Evolutionary conservation across 1,140 invertebrate species (phyloP).

Genomic region (Pachypsylla venusta): DNA sequence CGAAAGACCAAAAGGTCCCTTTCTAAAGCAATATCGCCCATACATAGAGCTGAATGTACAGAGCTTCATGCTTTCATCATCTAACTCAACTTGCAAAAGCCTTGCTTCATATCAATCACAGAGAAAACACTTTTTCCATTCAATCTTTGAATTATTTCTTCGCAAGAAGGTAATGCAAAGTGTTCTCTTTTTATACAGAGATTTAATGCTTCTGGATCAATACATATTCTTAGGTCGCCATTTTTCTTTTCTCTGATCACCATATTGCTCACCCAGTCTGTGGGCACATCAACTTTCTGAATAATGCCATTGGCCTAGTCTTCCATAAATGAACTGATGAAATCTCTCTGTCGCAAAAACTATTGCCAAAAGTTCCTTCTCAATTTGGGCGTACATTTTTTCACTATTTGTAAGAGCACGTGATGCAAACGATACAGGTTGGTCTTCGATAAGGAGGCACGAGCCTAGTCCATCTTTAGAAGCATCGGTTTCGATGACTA

Average conservation of each 20-base stretch:
- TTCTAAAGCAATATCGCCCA: conserved; percentile 26
- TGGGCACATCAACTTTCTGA: background rate
- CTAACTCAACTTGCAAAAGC: conserved; percentile 17
- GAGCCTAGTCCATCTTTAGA: conserved; percentile 29
- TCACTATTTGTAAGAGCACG: conserved; percentile 27
- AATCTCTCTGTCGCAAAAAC: conserved; percentile 27
- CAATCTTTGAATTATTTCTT: conserved; percentile 29
- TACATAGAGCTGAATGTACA: conserved; percentile 17
- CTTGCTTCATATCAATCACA: conserved; percentile 18
- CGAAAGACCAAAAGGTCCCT: conserved; percentile 27
- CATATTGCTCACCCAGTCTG: conserved; percentile 27
- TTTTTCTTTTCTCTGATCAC: conserved; percentile 29
- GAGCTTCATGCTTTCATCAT: background rate
- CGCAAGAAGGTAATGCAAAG: conserved; percentile 30
- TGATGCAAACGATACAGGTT: conserved; percentile 21
- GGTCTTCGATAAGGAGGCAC: conserved; percentile 30
- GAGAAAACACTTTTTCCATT: conserved; percentile 20
- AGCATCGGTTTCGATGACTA: conserved; percentile 29
- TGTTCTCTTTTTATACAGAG: conserved; percentile 29
- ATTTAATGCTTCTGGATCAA: conserved; percentile 30
- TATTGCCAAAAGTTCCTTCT: conserved; percentile 31
- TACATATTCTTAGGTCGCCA: conserved; percentile 32
- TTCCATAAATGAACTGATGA: conserved; percentile 26
- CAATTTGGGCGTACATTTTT: conserved; percentile 30
- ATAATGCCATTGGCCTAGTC: background rate